Percentiles rank a stretch among this genome's conserved stretches.
These are phyloP conservation scores for Cheilosia grossa DNA, from an alignment of 2,888 invertebrate species.

Conservation along the genomic window DNA sequence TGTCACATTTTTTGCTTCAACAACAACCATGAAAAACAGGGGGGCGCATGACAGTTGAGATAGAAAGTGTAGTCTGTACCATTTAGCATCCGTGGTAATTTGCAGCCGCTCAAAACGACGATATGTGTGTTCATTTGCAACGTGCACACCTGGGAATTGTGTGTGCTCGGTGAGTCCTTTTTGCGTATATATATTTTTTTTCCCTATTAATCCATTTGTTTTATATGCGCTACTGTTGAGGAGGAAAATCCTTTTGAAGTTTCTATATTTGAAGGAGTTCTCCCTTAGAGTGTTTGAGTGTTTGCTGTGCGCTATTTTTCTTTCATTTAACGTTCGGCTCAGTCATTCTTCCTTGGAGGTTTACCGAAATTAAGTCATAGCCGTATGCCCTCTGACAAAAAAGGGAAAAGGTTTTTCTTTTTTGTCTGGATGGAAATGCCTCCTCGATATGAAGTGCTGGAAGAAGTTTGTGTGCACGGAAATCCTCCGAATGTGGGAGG, in stretches of 20 bases:
- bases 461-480: slow-evolving; percentile 50
- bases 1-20: slow-evolving; percentile 10
- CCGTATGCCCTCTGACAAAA: slow-evolving; percentile 45
- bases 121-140: slow-evolving; percentile 7
- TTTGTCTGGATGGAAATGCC: slow-evolving; percentile 32
- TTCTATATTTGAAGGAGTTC: slow-evolving; percentile 48
- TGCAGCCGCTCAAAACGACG: slow-evolving; percentile 24
- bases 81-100: slow-evolving; percentile 67
- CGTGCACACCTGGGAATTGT: slow-evolving; percentile 41
- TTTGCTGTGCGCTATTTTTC: slow-evolving; percentile 14
- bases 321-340: slow-evolving; percentile 21
- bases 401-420: neutral
- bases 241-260: slow-evolving; percentile 62
- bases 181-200: slow-evolving; percentile 28
- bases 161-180: slow-evolving; percentile 4
- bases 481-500: slow-evolving; percentile 52
- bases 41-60: neutral
- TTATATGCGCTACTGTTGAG: slow-evolving; percentile 29
- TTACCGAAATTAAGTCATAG: slow-evolving; percentile 65
- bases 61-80: slow-evolving; percentile 21
- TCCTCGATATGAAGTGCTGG: slow-evolving; percentile 39
- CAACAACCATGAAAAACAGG: neutral
- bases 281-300: slow-evolving; percentile 20
- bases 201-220: slow-evolving; percentile 65
- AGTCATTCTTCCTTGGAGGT: slow-evolving; percentile 47